Percentiles rank a stretch among this genome's conserved stretches.
phyloP scores from a whole-genome alignment of 64 coral and sea anemone genomes.

The Dendrophyllia cribrosa region DNA sequence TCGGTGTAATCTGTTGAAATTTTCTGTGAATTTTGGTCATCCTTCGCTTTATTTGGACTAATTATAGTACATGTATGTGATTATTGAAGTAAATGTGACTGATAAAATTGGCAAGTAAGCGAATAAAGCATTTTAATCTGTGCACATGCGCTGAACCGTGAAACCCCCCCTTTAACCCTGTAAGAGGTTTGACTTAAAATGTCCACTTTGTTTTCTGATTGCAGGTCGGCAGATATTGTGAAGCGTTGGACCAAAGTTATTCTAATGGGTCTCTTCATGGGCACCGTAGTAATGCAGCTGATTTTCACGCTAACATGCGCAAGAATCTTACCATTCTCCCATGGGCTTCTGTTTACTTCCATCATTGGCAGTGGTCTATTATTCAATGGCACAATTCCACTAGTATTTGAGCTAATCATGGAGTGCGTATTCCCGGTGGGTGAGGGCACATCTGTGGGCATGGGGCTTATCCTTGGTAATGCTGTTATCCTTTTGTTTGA shows the following conservation, averaged over 20 bases:
- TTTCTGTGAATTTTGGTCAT: too few relatives aligned
- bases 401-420: constrained; percentile 66
- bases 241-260: constrained; percentile 42
- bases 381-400: constrained; percentile 39
- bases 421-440: constrained; percentile 65
- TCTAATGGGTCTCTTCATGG: constrained; percentile 52
- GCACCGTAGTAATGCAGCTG: neutral
- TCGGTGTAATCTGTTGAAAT: too few relatives aligned
- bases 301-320: constrained; percentile 62
- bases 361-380: constrained; percentile 29
- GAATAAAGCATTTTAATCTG: too few relatives aligned
- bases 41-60: too few relatives aligned
- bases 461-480: constrained; percentile 17
- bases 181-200: neutral
- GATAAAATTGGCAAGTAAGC: too few relatives aligned
- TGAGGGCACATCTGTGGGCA: constrained; percentile 40
- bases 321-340: constrained; percentile 41
- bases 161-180: too few relatives aligned
- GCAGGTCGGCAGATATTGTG: constrained; percentile 59
- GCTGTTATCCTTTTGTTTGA: constrained; percentile 41
- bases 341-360: constrained; percentile 19
- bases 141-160: too few relatives aligned
- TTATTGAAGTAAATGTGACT: too few relatives aligned
- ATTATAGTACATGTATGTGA: too few relatives aligned
- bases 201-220: neutral